Evolutionary conservation across 2,888 invertebrate genomes (phyloP).

Genomic region (Calliphora vomitoria): DNA sequence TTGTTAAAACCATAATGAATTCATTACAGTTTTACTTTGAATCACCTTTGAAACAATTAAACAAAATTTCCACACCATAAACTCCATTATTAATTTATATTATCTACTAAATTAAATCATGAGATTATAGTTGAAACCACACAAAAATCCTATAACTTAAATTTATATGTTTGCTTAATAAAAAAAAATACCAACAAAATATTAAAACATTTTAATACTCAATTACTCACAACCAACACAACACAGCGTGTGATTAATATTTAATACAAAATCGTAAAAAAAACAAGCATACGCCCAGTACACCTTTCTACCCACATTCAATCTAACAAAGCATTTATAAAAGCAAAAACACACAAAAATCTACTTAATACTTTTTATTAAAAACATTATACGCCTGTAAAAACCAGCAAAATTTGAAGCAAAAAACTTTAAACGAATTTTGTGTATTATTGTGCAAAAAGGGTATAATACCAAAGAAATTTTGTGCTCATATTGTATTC

Average conservation of each 20-base stretch:
- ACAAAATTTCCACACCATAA: no score
- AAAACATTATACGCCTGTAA: not conserved
- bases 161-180: not conserved
- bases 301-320: not conserved
- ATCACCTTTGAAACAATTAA: no score
- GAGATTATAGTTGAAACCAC: not conserved
- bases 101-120: no score
- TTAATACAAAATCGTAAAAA: not conserved
- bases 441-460: not conserved
- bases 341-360: not conserved
- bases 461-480: not conserved
- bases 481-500: not conserved
- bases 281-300: constrained; percentile 4
- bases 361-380: not conserved
- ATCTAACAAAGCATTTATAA: not conserved
- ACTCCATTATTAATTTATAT: no score
- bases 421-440: not conserved
- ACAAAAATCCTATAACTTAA: not conserved
- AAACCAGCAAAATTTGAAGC: not conserved
- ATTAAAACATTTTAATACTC: not conserved
- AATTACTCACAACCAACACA: not conserved
- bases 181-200: not conserved
- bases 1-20: no score
- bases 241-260: constrained; percentile 17
- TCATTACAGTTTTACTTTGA: no score